phyloP scores from a whole-genome alignment of 2,797 vertebrate species.

The Percopsis omiscomaycus region DNA sequence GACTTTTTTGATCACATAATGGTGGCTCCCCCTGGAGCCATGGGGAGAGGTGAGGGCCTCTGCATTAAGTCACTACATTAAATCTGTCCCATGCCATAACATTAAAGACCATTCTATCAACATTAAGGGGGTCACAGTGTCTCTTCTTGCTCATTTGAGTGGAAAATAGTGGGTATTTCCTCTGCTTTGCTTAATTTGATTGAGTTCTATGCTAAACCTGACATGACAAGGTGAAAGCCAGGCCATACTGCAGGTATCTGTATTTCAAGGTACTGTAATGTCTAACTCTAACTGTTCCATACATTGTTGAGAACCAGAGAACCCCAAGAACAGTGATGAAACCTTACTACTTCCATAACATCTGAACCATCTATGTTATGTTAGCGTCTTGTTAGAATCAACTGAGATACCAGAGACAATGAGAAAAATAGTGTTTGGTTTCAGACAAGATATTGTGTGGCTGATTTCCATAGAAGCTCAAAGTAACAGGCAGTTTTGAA shows the following conservation, averaged over 20 bases:
- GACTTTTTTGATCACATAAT: slow-evolving; percentile 59
- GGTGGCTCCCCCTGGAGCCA: slow-evolving; percentile 42
- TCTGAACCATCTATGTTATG: no score
- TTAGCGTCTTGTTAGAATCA: no score
- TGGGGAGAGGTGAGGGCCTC: slow-evolving; percentile 52
- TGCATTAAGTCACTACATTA: slow-evolving; percentile 67
- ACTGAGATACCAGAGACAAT: no score
- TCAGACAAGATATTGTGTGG: no score
- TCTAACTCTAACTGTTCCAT: background rate
- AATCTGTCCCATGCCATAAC: slow-evolving; percentile 56
- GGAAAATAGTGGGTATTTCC: slow-evolving; percentile 42
- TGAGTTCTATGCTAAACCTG: slow-evolving; percentile 30
- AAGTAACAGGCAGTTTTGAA: no score
- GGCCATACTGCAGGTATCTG: background rate
- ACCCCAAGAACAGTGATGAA: background rate
- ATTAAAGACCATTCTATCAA: slow-evolving; percentile 60
- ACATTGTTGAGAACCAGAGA: background rate
- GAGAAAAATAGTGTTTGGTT: no score
- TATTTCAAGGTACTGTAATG: slow-evolving; percentile 6
- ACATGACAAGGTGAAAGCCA: slow-evolving; percentile 40
- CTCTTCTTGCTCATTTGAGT: slow-evolving; percentile 45
- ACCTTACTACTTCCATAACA: background rate
- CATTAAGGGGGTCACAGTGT: slow-evolving; percentile 53
- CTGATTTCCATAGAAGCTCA: no score
- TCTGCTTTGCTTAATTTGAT: slow-evolving; percentile 52